Conservation (phyloP, 2,888 invertebrate species). For the Synergus japonicus region DNA sequence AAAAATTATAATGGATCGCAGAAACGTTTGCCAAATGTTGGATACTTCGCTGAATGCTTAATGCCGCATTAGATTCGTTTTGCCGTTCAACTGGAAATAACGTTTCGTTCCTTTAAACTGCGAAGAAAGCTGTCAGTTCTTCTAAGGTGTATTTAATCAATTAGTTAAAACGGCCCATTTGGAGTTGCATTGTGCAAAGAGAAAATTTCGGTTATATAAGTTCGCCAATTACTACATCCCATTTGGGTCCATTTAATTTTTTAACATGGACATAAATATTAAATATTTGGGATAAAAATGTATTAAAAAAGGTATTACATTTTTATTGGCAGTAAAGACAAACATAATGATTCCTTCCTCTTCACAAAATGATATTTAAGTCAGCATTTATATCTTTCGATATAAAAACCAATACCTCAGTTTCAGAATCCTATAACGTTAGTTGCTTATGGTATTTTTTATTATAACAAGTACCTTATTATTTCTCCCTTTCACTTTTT, state of each 20-base stretch:
- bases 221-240: neutral
- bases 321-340: neutral
- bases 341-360: neutral
- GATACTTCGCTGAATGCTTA: neutral
- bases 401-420: neutral
- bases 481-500: neutral
- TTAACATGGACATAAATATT: neutral
- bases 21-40: neutral
- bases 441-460: neutral
- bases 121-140: neutral
- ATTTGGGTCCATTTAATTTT: slow-evolving; percentile 1
- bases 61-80: neutral
- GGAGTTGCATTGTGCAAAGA: neutral
- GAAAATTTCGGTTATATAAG: neutral
- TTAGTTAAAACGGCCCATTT: neutral
- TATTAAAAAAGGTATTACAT: neutral
- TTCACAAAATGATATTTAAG: neutral
- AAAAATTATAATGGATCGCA: neutral
- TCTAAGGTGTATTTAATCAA: neutral
- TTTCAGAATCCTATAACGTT: neutral
- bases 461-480: neutral
- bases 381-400: neutral
- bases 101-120: neutral
- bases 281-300: neutral
- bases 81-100: neutral